Percentiles rank a stretch among this genome's conserved stretches.
Conservation (phyloP, 1,140 invertebrate genomes). For the Geopemphigus sp. region DNA sequence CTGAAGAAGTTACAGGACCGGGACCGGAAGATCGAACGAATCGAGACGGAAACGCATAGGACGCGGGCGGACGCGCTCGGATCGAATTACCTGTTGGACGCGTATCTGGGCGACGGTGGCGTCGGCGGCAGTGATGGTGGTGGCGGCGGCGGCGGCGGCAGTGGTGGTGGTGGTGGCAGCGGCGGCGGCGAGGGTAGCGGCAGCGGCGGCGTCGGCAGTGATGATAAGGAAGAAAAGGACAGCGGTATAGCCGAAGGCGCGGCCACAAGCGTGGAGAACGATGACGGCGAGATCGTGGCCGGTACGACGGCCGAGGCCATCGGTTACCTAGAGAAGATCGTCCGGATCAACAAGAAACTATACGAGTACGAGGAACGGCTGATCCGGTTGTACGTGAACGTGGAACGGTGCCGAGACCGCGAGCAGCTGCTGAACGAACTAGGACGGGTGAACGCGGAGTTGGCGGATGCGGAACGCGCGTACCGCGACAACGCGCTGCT, state of each 20-base stretch:
- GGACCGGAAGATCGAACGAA: slow-evolving; percentile 71
- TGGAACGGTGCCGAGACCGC: slow-evolving; percentile 62
- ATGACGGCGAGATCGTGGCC: slow-evolving; percentile 42
- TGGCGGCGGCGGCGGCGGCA: slow-evolving; percentile 57
- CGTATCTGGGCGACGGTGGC: slow-evolving; percentile 64
- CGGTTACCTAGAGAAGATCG: slow-evolving; percentile 67
- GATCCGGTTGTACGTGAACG: slow-evolving; percentile 65
- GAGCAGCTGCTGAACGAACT: slow-evolving; percentile 50
- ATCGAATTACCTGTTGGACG: slow-evolving; percentile 76
- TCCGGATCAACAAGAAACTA: slow-evolving; percentile 69
- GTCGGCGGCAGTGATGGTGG: slow-evolving; percentile 56
- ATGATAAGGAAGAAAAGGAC: slow-evolving; percentile 43
- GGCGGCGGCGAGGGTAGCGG: slow-evolving; percentile 56
- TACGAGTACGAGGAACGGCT: slow-evolving; percentile 69
- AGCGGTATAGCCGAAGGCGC: slow-evolving; percentile 16
- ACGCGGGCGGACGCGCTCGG: slow-evolving; percentile 71
- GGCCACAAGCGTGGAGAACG: slow-evolving; percentile 37
- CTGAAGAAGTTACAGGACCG: slow-evolving; percentile 67
- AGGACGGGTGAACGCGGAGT: slow-evolving; percentile 54
- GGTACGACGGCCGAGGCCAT: slow-evolving; percentile 56
- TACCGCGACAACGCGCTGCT: slow-evolving; percentile 65
- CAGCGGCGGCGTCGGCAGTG: slow-evolving; percentile 56
- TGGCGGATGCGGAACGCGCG: slow-evolving; percentile 63
- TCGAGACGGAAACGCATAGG: slow-evolving; percentile 73
- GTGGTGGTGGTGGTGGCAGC: no score